These are phyloP conservation scores for Microctonus hyperodae DNA, from an alignment of 2,888 invertebrate genomes.

Conservation along the genomic window DNA sequence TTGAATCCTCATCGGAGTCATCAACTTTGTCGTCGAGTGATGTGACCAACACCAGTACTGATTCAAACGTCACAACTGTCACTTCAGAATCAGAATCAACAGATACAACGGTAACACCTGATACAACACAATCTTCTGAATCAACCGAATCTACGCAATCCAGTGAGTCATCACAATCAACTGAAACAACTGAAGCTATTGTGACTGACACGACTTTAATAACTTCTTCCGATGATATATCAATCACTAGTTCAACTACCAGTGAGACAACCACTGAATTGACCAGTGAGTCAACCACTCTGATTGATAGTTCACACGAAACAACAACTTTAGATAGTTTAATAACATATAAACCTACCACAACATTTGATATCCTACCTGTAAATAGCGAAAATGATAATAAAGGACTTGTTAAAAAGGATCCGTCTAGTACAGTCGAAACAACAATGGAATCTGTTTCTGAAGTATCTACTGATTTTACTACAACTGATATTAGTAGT, in stretches of 20 bases:
- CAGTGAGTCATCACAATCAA: slow-evolving; percentile 40
- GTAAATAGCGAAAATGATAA: slow-evolving; percentile 6
- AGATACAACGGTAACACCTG: slow-evolving; percentile 32
- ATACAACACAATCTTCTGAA: slow-evolving; percentile 36
- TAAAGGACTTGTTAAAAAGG: background rate
- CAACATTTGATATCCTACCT: background rate
- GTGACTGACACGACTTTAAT: slow-evolving; percentile 30
- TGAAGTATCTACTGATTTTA: background rate
- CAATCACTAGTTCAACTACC: slow-evolving; percentile 18
- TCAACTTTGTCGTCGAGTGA: slow-evolving; percentile 35
- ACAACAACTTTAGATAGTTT: slow-evolving; percentile 29
- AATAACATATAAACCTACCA: background rate
- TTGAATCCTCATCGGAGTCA: slow-evolving; percentile 32
- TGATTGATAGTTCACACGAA: background rate
- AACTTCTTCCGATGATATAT: slow-evolving; percentile 39
- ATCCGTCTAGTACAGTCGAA: background rate
- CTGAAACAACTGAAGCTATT: slow-evolving; percentile 31
- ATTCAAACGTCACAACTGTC: slow-evolving; percentile 24
- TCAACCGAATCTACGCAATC: slow-evolving; percentile 42
- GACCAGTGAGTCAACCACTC: too few species aligned
- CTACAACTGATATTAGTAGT: background rate
- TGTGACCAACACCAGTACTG: slow-evolving; percentile 32
- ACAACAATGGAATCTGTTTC: slow-evolving; percentile 9
- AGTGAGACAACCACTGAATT: slow-evolving; percentile 35
- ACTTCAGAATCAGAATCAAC: slow-evolving; percentile 28